A percentile compares a stretch with the other conserved stretches of the same genome.
phyloP scores from a whole-genome alignment of 2,113 vertebrate species.

The Onychorhynchus coronatus region DNA sequence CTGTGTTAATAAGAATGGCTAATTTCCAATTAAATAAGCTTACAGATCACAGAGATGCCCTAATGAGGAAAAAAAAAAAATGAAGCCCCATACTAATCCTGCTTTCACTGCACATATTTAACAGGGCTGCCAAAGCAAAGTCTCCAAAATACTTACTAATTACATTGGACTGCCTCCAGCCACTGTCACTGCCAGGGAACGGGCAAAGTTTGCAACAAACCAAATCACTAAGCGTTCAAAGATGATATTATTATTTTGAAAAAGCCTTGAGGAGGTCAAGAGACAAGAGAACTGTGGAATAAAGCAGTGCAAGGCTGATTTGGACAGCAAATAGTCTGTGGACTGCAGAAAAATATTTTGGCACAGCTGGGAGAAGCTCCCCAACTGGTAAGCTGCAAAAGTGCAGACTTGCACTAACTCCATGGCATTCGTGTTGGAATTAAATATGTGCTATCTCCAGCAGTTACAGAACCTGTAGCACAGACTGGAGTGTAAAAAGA shows the following conservation, averaged over 20 bases:
- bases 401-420: neutral
- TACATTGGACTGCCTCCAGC: constrained; percentile 48
- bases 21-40: constrained; percentile 51
- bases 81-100: neutral
- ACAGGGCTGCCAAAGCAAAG: constrained; percentile 15
- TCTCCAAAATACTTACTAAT: constrained; percentile 45
- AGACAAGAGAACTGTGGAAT: neutral
- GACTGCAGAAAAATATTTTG: neutral
- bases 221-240: neutral
- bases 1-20: constrained; percentile 27
- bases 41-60: constrained; percentile 18
- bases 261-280: neutral
- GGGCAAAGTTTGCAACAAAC: neutral
- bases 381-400: neutral
- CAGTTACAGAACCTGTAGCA: neutral
- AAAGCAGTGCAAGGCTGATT: neutral
- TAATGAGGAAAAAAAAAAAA: constrained; percentile 2
- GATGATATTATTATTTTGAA: neutral
- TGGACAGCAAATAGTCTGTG: neutral
- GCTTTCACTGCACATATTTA: constrained; percentile 39
- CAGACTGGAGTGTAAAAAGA: neutral
- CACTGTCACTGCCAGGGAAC: neutral
- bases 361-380: neutral
- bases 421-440: neutral
- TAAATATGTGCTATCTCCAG: neutral